Conservation (phyloP, 2,113 vertebrate species). For the Sphyrna mokarran region DNA sequence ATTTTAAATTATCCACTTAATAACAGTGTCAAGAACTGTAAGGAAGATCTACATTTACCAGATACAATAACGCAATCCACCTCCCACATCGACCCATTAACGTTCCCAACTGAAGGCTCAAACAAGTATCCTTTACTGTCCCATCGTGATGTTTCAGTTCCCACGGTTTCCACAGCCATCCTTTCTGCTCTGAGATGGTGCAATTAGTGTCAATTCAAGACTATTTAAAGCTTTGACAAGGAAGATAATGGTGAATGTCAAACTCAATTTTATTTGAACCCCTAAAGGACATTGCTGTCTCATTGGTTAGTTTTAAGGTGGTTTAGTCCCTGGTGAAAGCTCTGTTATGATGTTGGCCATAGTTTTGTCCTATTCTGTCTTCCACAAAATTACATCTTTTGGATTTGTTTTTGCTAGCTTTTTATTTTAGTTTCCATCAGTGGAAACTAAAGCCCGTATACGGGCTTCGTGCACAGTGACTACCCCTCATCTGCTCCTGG, state of each 20-base stretch:
- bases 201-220: constrained; percentile 23
- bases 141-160: constrained; percentile 6
- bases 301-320: background rate
- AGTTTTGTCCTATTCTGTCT: constrained; percentile 39
- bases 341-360: background rate
- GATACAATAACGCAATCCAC: background rate
- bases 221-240: constrained; percentile 8
- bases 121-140: background rate
- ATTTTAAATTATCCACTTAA: background rate
- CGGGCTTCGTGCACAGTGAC: too few species aligned
- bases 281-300: background rate
- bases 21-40: background rate
- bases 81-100: constrained; percentile 1
- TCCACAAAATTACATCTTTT: constrained; percentile 50
- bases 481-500: too few species aligned
- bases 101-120: constrained; percentile 7
- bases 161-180: constrained; percentile 23
- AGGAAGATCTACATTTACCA: background rate
- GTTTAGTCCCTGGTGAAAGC: background rate
- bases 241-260: constrained; percentile 30
- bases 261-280: constrained; percentile 32
- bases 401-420: constrained; percentile 47
- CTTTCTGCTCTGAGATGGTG: constrained; percentile 14
- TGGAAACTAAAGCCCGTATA: too few species aligned
- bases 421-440: background rate